These are phyloP conservation scores for Pogona vitticeps DNA, from an alignment of 2,113 vertebrate species.

Conservation along the genomic window DNA sequence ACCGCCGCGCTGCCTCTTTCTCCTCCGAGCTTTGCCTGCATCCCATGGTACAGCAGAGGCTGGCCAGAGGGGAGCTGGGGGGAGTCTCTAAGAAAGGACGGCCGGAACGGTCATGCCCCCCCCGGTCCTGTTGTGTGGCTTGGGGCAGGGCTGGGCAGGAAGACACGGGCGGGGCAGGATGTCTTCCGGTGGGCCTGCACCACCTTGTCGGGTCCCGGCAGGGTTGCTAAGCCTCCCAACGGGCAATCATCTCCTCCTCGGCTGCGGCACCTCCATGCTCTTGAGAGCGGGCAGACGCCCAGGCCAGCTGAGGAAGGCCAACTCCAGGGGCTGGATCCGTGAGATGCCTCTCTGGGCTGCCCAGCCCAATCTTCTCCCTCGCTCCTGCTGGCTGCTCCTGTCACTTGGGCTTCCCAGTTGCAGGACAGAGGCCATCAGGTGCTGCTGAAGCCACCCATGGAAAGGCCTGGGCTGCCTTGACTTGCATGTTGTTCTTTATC, in stretches of 20 bases:
- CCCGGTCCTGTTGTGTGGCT: too few relatives aligned
- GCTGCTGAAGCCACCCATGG: too few relatives aligned
- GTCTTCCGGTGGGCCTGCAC: too few relatives aligned
- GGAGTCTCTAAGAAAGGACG: conserved; percentile 9
- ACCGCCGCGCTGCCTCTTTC: conserved; percentile 97
- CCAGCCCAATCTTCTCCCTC: neutral
- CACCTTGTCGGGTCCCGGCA: conserved; percentile 58
- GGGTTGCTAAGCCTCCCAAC: conserved; percentile 35
- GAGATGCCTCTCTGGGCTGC: neutral
- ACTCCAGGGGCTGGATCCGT: conserved; percentile 31
- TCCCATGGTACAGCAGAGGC: conserved; percentile 87
- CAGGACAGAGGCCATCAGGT: too few relatives aligned
- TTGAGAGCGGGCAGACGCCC: conserved; percentile 58
- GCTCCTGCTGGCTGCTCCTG: too few relatives aligned
- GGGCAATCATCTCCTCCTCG: conserved; percentile 65
- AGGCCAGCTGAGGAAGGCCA: conserved; percentile 69
- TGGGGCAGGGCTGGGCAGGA: too few relatives aligned
- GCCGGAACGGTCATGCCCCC: fast-evolving
- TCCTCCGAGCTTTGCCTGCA: conserved; percentile 99
- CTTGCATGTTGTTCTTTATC: too few relatives aligned
- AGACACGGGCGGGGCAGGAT: too few relatives aligned
- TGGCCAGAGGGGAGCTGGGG: conserved; percentile 44
- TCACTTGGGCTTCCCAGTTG: too few relatives aligned
- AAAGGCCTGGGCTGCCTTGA: too few relatives aligned
- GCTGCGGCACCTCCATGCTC: conserved; percentile 75